These are phyloP conservation scores for Andrena bucephala DNA, from an alignment of 2,888 invertebrate genomes.

Conservation along the genomic window DNA sequence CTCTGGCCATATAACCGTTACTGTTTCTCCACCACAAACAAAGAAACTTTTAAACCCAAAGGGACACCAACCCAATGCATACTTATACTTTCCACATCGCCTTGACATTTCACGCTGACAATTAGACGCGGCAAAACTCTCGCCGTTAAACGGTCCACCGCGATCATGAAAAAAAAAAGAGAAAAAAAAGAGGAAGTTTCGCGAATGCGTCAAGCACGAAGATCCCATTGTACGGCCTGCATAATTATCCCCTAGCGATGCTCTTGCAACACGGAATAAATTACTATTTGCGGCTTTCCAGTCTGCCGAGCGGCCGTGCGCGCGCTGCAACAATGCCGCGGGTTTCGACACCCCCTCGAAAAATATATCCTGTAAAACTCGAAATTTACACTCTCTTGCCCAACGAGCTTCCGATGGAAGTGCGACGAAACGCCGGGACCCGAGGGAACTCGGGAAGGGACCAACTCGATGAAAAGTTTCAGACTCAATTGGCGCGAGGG, in stretches of 20 bases:
- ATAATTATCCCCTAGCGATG: slow-evolving; percentile 46
- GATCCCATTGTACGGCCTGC: slow-evolving; percentile 16
- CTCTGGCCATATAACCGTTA: too few relatives aligned
- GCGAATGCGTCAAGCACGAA: slow-evolving; percentile 13
- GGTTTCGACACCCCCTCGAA: slow-evolving; percentile 48
- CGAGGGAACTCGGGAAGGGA: too few relatives aligned
- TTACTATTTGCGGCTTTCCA: slow-evolving; percentile 52
- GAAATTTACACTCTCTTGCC: neutral
- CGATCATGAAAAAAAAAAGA: neutral
- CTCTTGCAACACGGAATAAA: slow-evolving; percentile 55
- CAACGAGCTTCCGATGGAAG: neutral
- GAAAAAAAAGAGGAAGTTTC: neutral
- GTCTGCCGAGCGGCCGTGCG: slow-evolving; percentile 41
- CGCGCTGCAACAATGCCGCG: slow-evolving; percentile 21
- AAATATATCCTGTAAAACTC: slow-evolving; percentile 20
- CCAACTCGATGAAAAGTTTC: too few relatives aligned
- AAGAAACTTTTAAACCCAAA: too few relatives aligned
- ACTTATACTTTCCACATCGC: too few relatives aligned
- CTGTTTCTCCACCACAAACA: too few relatives aligned
- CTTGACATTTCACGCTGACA: neutral
- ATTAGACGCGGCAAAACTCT: neutral
- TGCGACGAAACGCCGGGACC: neutral
- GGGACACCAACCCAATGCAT: too few relatives aligned
- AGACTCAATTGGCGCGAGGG: too few relatives aligned
- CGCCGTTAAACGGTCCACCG: neutral